Percentiles rank a stretch among this genome's conserved stretches.
Conservation (phyloP, 1,140 invertebrate species). For the Nautilus pompilius region DNA sequence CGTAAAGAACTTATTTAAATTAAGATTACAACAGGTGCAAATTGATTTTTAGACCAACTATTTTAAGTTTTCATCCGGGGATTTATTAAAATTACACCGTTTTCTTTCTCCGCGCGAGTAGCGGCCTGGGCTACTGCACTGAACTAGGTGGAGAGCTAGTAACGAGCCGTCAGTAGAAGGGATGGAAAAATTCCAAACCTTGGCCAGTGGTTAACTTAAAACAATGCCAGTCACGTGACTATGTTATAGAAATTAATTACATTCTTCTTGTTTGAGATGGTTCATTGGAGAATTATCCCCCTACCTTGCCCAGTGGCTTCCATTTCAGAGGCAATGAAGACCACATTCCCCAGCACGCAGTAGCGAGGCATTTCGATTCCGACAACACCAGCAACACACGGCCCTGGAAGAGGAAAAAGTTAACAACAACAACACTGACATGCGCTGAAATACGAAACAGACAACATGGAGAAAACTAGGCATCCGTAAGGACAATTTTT, state of each 20-base stretch:
- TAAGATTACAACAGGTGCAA: too few species aligned
- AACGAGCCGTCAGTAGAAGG: neutral
- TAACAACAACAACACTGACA: conserved; percentile 1
- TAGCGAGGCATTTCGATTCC: conserved; percentile 36
- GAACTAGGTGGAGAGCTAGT: too few species aligned
- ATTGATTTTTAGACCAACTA: too few species aligned
- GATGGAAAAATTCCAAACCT: neutral
- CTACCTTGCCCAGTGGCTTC: conserved; percentile 28
- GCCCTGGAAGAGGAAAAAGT: conserved; percentile 17
- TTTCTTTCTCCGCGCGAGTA: too few species aligned
- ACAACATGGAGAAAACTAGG: neutral
- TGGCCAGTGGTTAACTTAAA: neutral
- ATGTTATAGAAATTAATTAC: neutral
- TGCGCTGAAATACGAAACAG: neutral
- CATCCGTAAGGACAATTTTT: neutral
- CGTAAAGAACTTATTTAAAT: too few species aligned
- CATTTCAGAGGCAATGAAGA: conserved; percentile 40
- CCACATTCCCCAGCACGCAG: conserved; percentile 36
- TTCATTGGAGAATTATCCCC: neutral
- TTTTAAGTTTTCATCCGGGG: too few species aligned
- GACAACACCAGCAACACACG: conserved; percentile 40
- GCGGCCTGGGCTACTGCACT: too few species aligned
- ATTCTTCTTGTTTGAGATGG: too few species aligned
- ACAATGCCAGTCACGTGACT: neutral
- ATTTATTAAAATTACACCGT: too few species aligned